Evolutionary conservation across 2,797 vertebrate genomes (phyloP), one percentile per base, ranked within the genome.

Genomic region (Pseudotriccus pelzelni): DNA sequence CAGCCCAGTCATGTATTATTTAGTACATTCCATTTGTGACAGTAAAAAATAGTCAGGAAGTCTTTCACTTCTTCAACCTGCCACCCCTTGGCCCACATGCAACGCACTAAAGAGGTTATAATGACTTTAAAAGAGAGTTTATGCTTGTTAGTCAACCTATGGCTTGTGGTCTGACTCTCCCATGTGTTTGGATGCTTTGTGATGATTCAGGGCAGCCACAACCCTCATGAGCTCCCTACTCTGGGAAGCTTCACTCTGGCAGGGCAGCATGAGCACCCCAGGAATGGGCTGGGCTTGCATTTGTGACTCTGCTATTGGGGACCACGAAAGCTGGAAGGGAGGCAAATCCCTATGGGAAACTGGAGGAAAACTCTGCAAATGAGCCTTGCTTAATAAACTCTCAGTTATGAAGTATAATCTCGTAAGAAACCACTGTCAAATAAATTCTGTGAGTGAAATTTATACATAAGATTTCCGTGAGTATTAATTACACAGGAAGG

Each of bases 401-500:
- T 5, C 72, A 56, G 68, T 81, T 74, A 52, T 41, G 44, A 83
- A 77, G 75, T 46, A 25, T 34, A 93, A 77, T 67, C 81, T 92
- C 2, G 5, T 87, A 76, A 62, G 72, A 91, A 36, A 69, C 43
- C 74, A 30, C 5, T 60, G 39, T 50, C 67, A 82, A 89, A 94
- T 59, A 89, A 63, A 81, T 76, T 91, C 60, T 83, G 76, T 1
- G 0, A 73, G 62, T n/a, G 73, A 75, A 94, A 91, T 91, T 73
- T 67, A 73, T 88, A 25, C 15, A 0, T 53, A 73, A 80, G 79
- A 43, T 66, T 91, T 83, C 88, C 2, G 16, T n/a, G 62, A 82
- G 74, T 63, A 55, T 89, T 95, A 97, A 95, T 95, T 94, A 95
- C 82, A 52, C 47, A 28, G 44, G 70, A 68, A 96, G 91, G 93